These are phyloP conservation scores for Engystomops pustulosus DNA, from an alignment of 2,113 vertebrate genomes.

Conservation along the genomic window DNA sequence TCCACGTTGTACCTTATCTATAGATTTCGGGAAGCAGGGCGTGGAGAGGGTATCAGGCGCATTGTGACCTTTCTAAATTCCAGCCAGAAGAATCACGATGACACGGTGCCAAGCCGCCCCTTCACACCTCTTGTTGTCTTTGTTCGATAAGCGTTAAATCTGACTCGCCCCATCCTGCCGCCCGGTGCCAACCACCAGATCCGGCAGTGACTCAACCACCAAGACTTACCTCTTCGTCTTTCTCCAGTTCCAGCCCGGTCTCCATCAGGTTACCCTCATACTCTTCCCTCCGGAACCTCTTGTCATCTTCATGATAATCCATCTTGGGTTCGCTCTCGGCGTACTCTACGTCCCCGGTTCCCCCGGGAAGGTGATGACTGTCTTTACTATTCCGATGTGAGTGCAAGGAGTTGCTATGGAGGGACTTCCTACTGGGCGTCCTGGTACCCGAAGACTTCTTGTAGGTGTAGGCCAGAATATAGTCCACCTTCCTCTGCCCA, in stretches of 20 bases:
- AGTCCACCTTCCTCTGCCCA: slow-evolving; percentile 87
- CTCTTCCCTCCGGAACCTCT: slow-evolving; percentile 83
- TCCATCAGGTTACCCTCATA: slow-evolving; percentile 90
- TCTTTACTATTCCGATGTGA: slow-evolving; percentile 69
- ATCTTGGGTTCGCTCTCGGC: slow-evolving; percentile 69
- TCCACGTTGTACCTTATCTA: background rate
- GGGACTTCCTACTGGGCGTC: slow-evolving; percentile 65
- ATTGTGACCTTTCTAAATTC: slow-evolving; percentile 29
- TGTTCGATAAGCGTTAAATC: background rate
- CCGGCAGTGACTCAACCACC: background rate
- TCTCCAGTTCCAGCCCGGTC: slow-evolving; percentile 91
- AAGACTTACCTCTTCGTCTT: slow-evolving; percentile 83
- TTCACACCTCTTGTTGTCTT: background rate
- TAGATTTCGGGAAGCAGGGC: slow-evolving; percentile 28
- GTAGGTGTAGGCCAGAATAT: slow-evolving; percentile 88
- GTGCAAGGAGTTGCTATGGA: slow-evolving; percentile 70
- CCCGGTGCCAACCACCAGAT: no score
- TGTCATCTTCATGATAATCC: slow-evolving; percentile 86
- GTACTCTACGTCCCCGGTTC: slow-evolving; percentile 72
- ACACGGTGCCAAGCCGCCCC: background rate
- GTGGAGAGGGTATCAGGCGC: slow-evolving; percentile 3
- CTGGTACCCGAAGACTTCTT: slow-evolving; percentile 74
- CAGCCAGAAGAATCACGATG: background rate
- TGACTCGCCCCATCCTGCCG: no score
- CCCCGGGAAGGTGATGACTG: slow-evolving; percentile 69